These are phyloP conservation scores for Tetrao urogallus DNA, from an alignment of 2,113 vertebrate genomes.

Conservation along the genomic window DNA sequence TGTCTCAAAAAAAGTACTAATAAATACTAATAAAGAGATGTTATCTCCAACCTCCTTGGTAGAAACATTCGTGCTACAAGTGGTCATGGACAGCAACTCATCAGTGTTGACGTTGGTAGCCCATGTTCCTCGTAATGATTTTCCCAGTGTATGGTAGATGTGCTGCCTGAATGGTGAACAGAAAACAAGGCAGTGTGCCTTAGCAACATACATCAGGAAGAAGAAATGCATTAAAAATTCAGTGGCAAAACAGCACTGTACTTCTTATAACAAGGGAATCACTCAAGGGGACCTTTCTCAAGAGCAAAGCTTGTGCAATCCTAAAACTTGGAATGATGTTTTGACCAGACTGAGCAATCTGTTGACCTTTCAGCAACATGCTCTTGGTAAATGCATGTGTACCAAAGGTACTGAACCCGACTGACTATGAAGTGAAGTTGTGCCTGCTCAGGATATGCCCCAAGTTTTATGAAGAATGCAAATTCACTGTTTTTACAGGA, in stretches of 20 bases:
- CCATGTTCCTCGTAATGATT: background rate
- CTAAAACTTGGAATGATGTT: constrained; percentile 44
- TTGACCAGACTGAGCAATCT: constrained; percentile 8
- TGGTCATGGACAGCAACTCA: background rate
- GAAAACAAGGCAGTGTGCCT: background rate
- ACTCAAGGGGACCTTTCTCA: constrained; percentile 31
- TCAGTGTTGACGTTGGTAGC: background rate
- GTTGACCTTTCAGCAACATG: constrained; percentile 15
- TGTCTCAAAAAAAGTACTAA: background rate
- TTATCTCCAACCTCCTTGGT: background rate
- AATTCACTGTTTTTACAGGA: background rate
- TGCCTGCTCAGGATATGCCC: background rate
- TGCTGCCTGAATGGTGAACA: background rate
- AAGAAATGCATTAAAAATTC: background rate
- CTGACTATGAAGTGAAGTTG: constrained; percentile 22
- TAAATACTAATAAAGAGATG: background rate
- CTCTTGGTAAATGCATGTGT: constrained; percentile 38
- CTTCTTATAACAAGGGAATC: background rate
- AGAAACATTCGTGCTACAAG: background rate
- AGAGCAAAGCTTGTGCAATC: constrained; percentile 28
- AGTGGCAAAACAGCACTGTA: background rate
- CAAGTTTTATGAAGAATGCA: background rate
- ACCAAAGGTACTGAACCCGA: constrained; percentile 39
- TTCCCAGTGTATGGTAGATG: background rate
- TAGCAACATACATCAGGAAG: background rate